Evolutionary conservation across 2,797 vertebrate species (phyloP).

Genomic region (Neosalanx taihuensis): DNA sequence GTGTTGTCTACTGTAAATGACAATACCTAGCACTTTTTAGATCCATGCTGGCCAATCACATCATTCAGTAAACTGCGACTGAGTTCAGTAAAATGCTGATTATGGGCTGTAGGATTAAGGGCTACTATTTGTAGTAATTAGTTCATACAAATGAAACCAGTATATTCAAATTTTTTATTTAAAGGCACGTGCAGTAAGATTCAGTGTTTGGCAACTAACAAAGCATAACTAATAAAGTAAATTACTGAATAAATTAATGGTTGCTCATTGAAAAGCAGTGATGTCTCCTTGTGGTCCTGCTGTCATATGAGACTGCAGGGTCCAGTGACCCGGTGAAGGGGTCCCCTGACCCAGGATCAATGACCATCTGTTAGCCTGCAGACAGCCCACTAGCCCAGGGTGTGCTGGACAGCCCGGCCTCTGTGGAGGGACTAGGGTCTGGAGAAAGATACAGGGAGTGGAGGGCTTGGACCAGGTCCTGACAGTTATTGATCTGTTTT

Average conservation of each 20-base stretch:
- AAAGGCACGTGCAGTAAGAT: background rate
- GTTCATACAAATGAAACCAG: background rate
- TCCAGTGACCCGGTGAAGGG: constrained; percentile 37
- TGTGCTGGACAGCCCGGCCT: constrained; percentile 21
- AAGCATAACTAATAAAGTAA: background rate
- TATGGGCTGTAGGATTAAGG: background rate
- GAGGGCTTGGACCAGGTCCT: background rate
- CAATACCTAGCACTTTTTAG: constrained; percentile 35
- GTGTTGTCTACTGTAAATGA: constrained; percentile 47
- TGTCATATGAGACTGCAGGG: constrained; percentile 33
- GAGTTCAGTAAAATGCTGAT: constrained; percentile 41
- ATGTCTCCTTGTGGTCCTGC: constrained; percentile 9
- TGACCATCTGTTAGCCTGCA: constrained; percentile 63
- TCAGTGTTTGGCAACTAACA: background rate
- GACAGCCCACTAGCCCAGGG: constrained; percentile 21
- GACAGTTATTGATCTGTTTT: constrained; percentile 55
- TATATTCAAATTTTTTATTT: background rate
- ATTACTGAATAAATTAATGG: background rate
- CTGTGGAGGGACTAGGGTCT: constrained; percentile 34
- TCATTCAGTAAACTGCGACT: background rate
- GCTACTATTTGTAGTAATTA: background rate
- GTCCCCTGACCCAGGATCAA: constrained; percentile 52
- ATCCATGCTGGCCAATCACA: constrained; percentile 11
- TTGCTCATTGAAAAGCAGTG: background rate
- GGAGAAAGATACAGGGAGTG: constrained; percentile 19